Conservation (phyloP, 2,797 vertebrate species). For the Megaceryle alcyon region DNA sequence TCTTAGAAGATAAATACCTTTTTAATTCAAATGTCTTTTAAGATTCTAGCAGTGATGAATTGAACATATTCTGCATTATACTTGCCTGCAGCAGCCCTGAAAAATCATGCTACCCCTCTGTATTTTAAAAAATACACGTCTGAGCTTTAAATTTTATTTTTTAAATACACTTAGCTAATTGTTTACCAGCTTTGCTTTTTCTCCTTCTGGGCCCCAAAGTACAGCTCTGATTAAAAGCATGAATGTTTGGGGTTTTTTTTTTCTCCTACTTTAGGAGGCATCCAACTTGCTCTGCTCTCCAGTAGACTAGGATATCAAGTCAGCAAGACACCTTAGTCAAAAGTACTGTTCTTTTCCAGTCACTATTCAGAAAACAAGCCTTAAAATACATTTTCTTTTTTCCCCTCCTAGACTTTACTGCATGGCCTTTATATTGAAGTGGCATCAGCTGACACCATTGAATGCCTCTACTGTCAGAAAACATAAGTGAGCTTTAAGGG, state of each 20-base stretch:
- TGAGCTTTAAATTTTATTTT: not conserved
- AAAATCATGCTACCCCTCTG: not conserved
- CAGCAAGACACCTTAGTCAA: not conserved
- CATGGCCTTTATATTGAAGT: not conserved
- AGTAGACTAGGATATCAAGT: not conserved
- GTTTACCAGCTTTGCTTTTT: not conserved
- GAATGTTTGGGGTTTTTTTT: not conserved
- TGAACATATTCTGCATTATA: not conserved
- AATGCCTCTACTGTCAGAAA: not conserved
- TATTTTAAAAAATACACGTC: not conserved
- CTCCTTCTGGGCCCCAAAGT: not conserved
- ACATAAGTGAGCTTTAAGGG: not conserved
- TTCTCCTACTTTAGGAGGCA: not conserved
- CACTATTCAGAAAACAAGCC: not conserved
- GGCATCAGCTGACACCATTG: not conserved
- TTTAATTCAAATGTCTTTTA: constrained; percentile 9
- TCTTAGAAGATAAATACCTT: not conserved
- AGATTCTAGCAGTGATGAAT: not conserved
- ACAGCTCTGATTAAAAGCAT: not conserved
- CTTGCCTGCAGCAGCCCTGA: not conserved
- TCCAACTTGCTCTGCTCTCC: not conserved
- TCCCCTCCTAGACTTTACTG: not conserved
- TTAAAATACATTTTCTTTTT: not conserved
- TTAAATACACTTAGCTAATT: not conserved
- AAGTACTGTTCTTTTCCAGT: not conserved